Evolutionary conservation across 35 echinoderm and acorn worm species (phyloP).

Genomic region (Patiria miniata): DNA sequence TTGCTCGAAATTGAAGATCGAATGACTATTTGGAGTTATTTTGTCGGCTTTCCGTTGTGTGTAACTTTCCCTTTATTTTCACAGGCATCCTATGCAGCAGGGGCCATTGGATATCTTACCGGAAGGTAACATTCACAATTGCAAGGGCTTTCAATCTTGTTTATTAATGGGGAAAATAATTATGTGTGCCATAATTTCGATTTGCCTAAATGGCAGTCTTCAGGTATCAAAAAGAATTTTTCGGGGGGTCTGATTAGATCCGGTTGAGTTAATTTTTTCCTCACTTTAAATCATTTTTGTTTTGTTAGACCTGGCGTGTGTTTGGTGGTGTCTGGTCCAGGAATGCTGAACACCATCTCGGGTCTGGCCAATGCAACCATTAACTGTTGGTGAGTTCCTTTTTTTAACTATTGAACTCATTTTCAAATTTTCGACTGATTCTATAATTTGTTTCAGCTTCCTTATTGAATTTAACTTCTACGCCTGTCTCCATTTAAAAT

Average conservation of each 20-base stretch:
- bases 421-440: too few species aligned
- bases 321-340: conserved; percentile 94
- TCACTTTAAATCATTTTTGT: conserved; percentile 7
- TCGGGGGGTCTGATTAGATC: too few species aligned
- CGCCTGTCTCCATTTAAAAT: too few species aligned
- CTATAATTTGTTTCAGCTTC: too few species aligned
- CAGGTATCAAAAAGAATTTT: neutral
- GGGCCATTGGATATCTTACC: conserved; percentile 91
- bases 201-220: neutral
- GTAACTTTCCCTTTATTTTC: conserved; percentile 1
- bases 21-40: too few species aligned
- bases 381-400: conserved; percentile 81
- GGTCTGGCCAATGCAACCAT: conserved; percentile 92
- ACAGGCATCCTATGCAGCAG: conserved; percentile 92
- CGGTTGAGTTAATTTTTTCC: neutral
- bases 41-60: neutral
- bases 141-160: too few species aligned
- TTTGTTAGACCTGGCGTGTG: conserved; percentile 82
- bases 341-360: conserved; percentile 81
- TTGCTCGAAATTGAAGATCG: too few species aligned
- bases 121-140: conserved; percentile 70
- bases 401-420: too few species aligned
- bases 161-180: too few species aligned
- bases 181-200: neutral
- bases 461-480: too few species aligned